Percentiles rank a stretch among this genome's conserved stretches.
Conservation (phyloP, 2,797 vertebrate species). For the Pangasius larnaudii region DNA sequence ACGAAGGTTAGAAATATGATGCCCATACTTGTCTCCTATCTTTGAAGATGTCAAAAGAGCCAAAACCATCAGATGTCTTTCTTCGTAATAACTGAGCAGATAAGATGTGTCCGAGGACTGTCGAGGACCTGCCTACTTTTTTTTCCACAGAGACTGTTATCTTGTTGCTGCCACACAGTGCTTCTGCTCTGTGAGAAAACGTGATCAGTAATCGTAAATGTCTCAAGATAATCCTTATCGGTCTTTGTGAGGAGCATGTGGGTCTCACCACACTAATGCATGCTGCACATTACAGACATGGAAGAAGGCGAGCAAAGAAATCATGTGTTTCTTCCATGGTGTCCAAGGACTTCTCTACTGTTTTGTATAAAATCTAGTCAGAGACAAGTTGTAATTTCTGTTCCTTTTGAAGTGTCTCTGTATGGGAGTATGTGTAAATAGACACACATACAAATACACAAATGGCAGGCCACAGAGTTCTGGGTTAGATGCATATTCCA, state of each 20-base stretch:
- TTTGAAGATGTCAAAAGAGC: conserved; percentile 50
- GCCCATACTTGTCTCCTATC: conserved; percentile 57
- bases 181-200: conserved; percentile 48
- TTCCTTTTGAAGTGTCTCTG: conserved; percentile 69
- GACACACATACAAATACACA: conserved; percentile 19
- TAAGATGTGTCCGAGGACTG: conserved; percentile 12
- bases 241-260: conserved; percentile 41
- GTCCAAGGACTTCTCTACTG: conserved; percentile 45
- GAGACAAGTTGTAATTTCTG: conserved; percentile 75
- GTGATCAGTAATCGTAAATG: conserved; percentile 40
- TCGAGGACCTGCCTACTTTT: conserved; percentile 16
- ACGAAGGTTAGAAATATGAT: conserved; percentile 63
- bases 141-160: conserved; percentile 43
- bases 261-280: conserved; percentile 38
- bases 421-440: conserved; percentile 52
- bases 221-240: conserved; percentile 51
- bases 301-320: neutral
- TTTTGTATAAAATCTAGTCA: conserved; percentile 67
- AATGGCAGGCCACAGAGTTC: conserved; percentile 18
- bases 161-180: conserved; percentile 29
- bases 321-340: conserved; percentile 23
- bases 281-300: conserved; percentile 34
- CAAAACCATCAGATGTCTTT: conserved; percentile 52
- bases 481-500: conserved; percentile 47
- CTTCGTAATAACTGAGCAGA: conserved; percentile 33